Conservation (phyloP, 2,888 invertebrate genomes). For the Hypomecis punctinalis region DNA sequence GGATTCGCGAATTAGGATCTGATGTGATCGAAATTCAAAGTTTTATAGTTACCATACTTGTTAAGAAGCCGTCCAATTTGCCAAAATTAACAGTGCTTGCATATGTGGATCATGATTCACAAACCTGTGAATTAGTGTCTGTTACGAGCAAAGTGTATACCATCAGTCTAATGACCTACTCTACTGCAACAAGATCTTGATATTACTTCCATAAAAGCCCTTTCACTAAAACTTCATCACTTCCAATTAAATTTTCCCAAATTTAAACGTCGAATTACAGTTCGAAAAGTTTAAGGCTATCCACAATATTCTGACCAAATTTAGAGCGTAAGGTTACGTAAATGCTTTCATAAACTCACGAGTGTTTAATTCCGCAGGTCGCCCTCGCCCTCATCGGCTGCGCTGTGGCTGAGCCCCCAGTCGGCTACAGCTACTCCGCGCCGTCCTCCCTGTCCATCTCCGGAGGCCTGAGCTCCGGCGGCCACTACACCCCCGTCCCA, state of each 20-base stretch:
- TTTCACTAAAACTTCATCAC: not conserved
- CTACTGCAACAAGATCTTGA: conserved; percentile 23
- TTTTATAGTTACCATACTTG: too few species aligned
- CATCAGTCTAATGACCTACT: not conserved
- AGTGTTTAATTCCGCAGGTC: conserved; percentile 61
- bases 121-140: not conserved
- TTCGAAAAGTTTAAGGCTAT: not conserved
- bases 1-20: conserved; percentile 32
- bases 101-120: not conserved
- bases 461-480: conserved; percentile 88
- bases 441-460: conserved; percentile 86
- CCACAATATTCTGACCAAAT: not conserved
- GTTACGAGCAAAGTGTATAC: not conserved
- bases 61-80: not conserved
- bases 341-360: not conserved
- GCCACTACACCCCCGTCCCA: conserved; percentile 90
- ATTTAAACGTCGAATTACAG: not conserved
- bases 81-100: not conserved
- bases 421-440: conserved; percentile 86
- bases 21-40: conserved; percentile 19
- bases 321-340: not conserved
- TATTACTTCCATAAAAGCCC: not conserved
- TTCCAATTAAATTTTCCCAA: not conserved
- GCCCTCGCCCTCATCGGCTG: conserved; percentile 91
- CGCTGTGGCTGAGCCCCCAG: conserved; percentile 91